Percentiles rank a stretch among this genome's conserved stretches.
Conservation (phyloP, 2,113 vertebrate species). For the Diphyllodes magnificus region DNA sequence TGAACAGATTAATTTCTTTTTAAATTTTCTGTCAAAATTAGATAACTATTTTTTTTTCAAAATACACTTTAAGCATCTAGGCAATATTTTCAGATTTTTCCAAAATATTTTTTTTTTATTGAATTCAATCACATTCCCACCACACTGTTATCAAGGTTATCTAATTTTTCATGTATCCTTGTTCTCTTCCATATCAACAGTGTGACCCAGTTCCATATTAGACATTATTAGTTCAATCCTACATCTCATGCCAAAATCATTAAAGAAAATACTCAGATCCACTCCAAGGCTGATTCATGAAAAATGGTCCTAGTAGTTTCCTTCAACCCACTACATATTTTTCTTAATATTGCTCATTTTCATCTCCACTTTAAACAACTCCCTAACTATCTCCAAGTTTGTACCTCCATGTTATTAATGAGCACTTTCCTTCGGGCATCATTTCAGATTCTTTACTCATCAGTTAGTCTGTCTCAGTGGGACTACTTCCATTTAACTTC, state of each 20-base stretch:
- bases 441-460: not conserved
- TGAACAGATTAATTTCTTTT: not conserved
- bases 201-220: not conserved
- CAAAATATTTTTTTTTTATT: not conserved
- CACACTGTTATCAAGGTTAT: not conserved
- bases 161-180: not conserved
- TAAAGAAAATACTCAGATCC: not conserved
- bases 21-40: not conserved
- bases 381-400: not conserved
- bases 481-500: not conserved
- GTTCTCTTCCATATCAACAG: not conserved
- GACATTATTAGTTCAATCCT: not conserved
- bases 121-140: not conserved
- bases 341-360: not conserved
- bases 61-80: not conserved
- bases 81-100: not conserved
- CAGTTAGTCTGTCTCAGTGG: constrained; percentile 4
- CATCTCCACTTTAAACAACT: not conserved
- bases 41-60: not conserved
- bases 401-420: not conserved
- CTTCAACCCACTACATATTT: not conserved
- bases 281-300: not conserved
- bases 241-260: not conserved
- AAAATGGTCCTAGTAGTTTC: not conserved
- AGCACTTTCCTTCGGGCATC: not conserved